A percentile compares a stretch with the other conserved stretches of the same genome.
Conservation (phyloP, 2,113 vertebrate genomes). For the Corythornis vintsioides region DNA sequence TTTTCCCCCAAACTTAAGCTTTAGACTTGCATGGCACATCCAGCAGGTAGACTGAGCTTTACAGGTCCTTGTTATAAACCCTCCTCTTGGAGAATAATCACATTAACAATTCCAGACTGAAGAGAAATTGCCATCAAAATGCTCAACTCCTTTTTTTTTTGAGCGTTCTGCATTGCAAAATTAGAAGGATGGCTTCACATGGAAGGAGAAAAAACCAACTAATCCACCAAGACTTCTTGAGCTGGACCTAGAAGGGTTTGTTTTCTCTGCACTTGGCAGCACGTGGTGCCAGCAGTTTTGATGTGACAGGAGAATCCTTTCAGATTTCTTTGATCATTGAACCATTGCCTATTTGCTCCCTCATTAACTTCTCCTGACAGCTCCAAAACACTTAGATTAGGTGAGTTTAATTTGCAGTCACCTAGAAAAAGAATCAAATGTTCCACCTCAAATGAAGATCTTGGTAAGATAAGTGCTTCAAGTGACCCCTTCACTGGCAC, state of each 20-base stretch:
- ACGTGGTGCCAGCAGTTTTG: accelerated
- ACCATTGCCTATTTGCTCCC: background rate
- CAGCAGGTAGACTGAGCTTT: background rate
- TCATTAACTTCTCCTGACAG: background rate
- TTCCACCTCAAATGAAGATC: background rate
- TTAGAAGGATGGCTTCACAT: too few relatives aligned
- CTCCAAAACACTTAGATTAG: background rate
- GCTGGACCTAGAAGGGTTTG: background rate
- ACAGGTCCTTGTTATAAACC: background rate
- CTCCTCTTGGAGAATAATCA: background rate
- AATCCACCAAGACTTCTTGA: background rate
- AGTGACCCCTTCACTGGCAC: background rate
- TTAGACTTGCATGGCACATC: background rate
- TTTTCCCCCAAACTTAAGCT: background rate
- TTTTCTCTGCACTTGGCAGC: background rate
- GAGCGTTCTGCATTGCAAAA: background rate
- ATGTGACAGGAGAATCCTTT: background rate
- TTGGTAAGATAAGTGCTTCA: background rate
- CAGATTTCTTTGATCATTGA: background rate
- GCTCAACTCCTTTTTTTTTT: background rate
- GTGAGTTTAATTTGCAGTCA: background rate
- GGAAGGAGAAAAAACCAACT: background rate
- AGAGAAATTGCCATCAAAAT: background rate
- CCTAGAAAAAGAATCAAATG: background rate
- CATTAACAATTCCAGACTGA: background rate